Evolutionary conservation across 1,140 invertebrate species (phyloP).

Genomic region (Neodiprion fabricii): DNA sequence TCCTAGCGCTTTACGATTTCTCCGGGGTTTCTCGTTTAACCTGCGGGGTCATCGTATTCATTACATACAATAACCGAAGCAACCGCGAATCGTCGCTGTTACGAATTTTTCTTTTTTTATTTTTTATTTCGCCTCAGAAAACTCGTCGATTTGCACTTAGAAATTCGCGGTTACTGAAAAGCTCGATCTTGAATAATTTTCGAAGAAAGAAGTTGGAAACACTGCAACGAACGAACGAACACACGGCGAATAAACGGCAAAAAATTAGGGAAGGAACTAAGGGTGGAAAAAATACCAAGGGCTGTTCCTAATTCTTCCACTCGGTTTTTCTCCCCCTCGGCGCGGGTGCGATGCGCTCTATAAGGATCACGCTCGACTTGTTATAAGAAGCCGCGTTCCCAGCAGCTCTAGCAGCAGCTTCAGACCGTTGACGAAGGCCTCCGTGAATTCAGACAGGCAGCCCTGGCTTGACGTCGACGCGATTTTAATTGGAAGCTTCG

Average conservation of each 20-base stretch:
- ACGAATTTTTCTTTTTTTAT: no score
- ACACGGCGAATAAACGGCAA: slow-evolving; percentile 10
- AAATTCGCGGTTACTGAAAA: no score
- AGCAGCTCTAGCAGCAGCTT: no score
- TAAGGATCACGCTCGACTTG: background rate
- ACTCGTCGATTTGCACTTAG: no score
- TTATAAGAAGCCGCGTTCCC: background rate
- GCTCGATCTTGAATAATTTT: no score
- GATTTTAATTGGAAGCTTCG: slow-evolving; percentile 7
- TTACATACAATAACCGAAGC: no score
- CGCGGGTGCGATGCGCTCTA: background rate
- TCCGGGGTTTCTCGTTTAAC: background rate
- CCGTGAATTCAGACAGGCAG: background rate
- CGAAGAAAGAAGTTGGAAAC: no score
- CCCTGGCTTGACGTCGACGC: background rate
- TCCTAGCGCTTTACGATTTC: background rate
- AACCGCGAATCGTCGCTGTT: no score
- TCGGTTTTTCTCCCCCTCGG: background rate
- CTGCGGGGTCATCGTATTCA: no score
- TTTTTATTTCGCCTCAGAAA: no score
- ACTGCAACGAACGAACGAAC: no score
- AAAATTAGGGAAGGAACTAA: background rate
- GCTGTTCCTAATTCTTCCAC: background rate
- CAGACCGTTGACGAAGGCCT: background rate
- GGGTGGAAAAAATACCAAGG: background rate